Evolutionary conservation across 2,888 invertebrate species (phyloP).

Genomic region (Panorpa germanica): DNA sequence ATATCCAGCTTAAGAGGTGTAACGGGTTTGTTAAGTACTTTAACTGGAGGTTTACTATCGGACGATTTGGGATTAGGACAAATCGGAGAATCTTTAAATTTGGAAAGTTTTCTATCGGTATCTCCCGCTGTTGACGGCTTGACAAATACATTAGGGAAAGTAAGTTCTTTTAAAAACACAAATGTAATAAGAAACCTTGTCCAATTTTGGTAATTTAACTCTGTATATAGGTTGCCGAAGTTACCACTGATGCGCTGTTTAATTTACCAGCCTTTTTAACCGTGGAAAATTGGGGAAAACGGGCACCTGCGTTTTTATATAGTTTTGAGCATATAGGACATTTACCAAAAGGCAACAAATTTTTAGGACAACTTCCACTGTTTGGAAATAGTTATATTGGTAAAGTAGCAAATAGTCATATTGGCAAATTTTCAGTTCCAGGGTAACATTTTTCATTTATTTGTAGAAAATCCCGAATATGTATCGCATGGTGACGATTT

Average conservation of each 20-base stretch:
- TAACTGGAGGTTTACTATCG: too few relatives aligned
- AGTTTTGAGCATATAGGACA: constrained; percentile 54
- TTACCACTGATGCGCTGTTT: constrained; percentile 50
- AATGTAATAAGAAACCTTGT: too few relatives aligned
- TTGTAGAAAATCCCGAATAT: constrained; percentile 17
- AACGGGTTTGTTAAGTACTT: too few relatives aligned
- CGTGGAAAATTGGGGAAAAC: constrained; percentile 46
- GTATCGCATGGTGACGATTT: constrained; percentile 55
- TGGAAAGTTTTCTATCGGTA: too few relatives aligned
- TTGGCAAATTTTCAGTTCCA: constrained; percentile 10
- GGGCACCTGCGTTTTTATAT: constrained; percentile 46
- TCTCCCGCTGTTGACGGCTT: too few relatives aligned
- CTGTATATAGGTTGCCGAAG: constrained; percentile 18
- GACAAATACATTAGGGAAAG: too few relatives aligned
- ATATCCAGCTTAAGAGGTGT: too few relatives aligned
- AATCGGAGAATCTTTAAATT: too few relatives aligned
- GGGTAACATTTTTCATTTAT: constrained; percentile 10
- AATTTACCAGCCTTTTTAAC: constrained; percentile 58
- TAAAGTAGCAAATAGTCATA: constrained; percentile 10
- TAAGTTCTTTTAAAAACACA: too few relatives aligned
- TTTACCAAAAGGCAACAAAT: constrained; percentile 37
- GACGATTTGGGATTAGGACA: too few relatives aligned
- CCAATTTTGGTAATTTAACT: too few relatives aligned
- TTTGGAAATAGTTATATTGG: constrained; percentile 25
- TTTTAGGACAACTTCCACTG: constrained; percentile 45